phyloP scores from a whole-genome alignment of 2,797 vertebrate species.

The Falco biarmicus region DNA sequence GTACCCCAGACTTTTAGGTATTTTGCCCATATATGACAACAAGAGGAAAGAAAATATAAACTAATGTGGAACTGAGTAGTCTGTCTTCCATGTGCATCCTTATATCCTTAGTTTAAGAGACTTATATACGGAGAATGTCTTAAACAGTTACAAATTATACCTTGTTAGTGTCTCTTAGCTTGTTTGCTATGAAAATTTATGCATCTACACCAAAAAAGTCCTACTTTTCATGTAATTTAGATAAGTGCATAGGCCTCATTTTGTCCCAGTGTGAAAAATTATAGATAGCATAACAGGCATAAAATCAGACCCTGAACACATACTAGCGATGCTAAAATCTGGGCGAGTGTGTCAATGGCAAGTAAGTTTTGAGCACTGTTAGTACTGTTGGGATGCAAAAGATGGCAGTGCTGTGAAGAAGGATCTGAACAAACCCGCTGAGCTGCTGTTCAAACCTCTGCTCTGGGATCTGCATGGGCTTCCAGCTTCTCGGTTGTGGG shows the following conservation, averaged over 20 bases:
- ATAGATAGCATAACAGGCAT: neutral
- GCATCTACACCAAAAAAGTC: neutral
- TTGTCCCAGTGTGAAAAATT: neutral
- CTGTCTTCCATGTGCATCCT: neutral
- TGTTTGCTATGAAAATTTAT: neutral
- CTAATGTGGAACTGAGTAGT: neutral
- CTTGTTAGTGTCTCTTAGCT: neutral
- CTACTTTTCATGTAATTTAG: neutral
- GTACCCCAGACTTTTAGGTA: neutral
- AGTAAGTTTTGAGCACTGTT: neutral
- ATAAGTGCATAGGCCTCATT: neutral
- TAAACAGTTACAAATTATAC: neutral
- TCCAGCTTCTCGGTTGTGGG: neutral
- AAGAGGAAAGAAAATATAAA: neutral
- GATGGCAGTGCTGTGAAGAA: slow-evolving; percentile 21
- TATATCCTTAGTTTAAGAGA: neutral
- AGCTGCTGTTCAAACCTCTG: neutral
- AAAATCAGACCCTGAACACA: neutral
- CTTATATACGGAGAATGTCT: neutral
- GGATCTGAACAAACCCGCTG: neutral
- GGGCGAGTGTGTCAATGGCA: neutral
- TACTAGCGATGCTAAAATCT: neutral
- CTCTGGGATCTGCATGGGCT: neutral
- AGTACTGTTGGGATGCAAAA: slow-evolving; percentile 18
- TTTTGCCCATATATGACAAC: neutral